A percentile compares a stretch with the other conserved stretches of the same genome.
These are phyloP conservation scores for Podiceps cristatus DNA, from an alignment of 2,113 vertebrate species.

Conservation along the genomic window DNA sequence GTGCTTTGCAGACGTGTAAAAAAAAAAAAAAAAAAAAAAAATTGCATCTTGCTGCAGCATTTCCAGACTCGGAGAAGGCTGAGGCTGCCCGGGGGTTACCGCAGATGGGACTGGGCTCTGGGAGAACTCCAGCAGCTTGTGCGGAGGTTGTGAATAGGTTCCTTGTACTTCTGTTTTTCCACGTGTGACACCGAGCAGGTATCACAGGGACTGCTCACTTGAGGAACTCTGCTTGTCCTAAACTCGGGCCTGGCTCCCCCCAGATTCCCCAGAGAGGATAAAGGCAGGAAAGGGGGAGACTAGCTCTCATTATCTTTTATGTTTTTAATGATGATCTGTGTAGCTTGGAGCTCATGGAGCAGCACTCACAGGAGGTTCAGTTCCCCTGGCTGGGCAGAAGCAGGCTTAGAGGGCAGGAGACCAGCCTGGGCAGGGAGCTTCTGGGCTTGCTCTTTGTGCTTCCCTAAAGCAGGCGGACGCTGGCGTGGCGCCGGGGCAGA, in stretches of 20 bases:
- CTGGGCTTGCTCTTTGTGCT: neutral
- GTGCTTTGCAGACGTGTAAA: neutral
- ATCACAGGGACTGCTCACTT: neutral
- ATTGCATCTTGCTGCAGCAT: neutral
- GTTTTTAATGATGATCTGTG: neutral
- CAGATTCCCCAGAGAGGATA: neutral
- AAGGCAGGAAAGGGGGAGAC: neutral
- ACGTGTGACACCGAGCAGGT: neutral
- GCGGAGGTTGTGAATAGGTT: neutral
- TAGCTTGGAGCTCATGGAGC: neutral
- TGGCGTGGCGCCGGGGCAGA: neutral
- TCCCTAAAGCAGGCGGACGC: neutral
- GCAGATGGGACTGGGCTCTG: neutral
- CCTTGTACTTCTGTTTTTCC: neutral
- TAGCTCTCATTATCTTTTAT: neutral
- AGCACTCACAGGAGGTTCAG: accelerated
- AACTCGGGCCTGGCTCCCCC: neutral
- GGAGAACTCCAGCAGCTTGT: neutral
- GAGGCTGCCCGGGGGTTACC: neutral
- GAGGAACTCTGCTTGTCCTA: neutral
- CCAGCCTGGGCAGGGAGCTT: neutral
- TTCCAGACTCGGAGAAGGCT: neutral
- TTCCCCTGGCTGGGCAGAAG: neutral
- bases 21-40: neutral
- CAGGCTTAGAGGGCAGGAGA: neutral